Evolutionary conservation across 2,797 vertebrate genomes (phyloP), one percentile per base, ranked within the genome.

Genomic region (Micropoecilia bifurca): DNA sequence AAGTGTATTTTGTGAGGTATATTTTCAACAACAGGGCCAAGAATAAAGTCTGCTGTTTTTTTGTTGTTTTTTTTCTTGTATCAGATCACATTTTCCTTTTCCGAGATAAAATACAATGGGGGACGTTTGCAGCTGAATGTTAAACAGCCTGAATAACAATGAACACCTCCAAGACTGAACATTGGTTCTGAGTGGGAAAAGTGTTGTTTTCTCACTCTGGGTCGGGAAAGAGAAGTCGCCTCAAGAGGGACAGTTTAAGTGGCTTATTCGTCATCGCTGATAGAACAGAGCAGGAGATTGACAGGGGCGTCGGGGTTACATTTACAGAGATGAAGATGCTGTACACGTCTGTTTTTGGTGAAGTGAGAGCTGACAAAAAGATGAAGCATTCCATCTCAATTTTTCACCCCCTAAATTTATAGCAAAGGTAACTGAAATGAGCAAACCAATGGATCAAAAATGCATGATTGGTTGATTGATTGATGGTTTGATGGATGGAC

Each of bases 11-110:
- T 71, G 46, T 48, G 73, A 72, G 20, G n/a, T 6, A 47, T 33
- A 43, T n/a, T 41, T 48, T 20, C 3, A 73, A 82, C 25, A 76
- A 63, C 75, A 85, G 82, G 80, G 74, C 81, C 81, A 84, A 68
- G 36, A 41, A 41, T 22, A 68, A 41, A 45, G 43, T 71, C 41
- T 71, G 43, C n/a, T 45, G 41, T 7, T 28, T 6, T n/a, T 68
- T 36, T 63, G 72, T 73, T 69, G n/a, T 41, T 39, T 33, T 68
- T 68, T 73, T 72, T 71, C 73, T 28, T 43, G 22, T 18, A 41
- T 71, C 41, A 5, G 47, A 80, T 57, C 61, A 75, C 0, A 4
- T 78, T 41, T 46, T 22, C 20, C 66, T 22, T 57, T 59, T 55
- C 61, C 10, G 63, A 68, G 8, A 61, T n/a, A 50, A 48, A 61